Evolutionary conservation across 2,888 invertebrate species (phyloP).

Genomic region (Spodoptera littoralis): DNA sequence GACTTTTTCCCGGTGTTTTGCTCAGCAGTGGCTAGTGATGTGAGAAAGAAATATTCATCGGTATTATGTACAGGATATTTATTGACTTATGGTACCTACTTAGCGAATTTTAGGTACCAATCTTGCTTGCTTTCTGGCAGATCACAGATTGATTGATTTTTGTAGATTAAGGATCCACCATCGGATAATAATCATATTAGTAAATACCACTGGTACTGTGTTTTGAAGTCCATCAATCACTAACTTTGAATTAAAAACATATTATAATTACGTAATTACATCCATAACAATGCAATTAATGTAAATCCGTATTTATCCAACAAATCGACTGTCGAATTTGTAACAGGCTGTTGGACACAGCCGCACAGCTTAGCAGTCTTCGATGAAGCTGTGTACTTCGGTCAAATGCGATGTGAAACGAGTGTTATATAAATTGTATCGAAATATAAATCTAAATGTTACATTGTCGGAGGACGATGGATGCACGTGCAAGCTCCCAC

Average conservation of each 20-base stretch:
- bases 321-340: constrained; percentile 47
- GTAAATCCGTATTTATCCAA: constrained; percentile 14
- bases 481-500: constrained; percentile 75
- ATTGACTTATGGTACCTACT: neutral
- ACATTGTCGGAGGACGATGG: constrained; percentile 67
- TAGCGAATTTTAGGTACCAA: neutral
- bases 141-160: too few relatives aligned
- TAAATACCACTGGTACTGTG: too few relatives aligned
- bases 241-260: too few relatives aligned
- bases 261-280: too few relatives aligned
- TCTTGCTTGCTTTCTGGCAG: too few relatives aligned
- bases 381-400: constrained; percentile 42
- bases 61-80: constrained; percentile 13
- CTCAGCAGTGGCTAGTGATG: constrained; percentile 25
- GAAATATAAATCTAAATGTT: constrained; percentile 80
- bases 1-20: constrained; percentile 33
- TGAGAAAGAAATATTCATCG: constrained; percentile 40
- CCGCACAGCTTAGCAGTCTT: constrained; percentile 25
- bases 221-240: too few relatives aligned
- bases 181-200: too few relatives aligned
- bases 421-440: constrained; percentile 66
- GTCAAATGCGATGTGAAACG: constrained; percentile 73
- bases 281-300: neutral
- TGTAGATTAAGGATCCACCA: too few relatives aligned
- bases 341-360: constrained; percentile 44